Evolutionary conservation across 2,113 vertebrate species (phyloP).

Genomic region (Tapirus terrestris): DNA sequence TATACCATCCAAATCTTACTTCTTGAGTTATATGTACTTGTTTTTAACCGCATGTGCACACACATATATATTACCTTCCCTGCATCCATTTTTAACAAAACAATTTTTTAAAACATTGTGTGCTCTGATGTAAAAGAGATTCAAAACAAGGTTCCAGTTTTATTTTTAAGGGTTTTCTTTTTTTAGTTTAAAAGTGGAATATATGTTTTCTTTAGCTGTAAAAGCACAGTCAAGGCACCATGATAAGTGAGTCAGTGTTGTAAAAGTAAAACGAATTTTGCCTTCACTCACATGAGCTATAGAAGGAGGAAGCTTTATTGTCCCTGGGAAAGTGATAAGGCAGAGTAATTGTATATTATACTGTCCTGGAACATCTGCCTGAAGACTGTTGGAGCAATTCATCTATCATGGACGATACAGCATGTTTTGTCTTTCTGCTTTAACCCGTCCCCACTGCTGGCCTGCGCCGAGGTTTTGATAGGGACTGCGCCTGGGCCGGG

Average conservation of each 20-base stretch:
- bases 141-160: constrained; percentile 68
- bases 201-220: constrained; percentile 90
- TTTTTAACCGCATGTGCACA: constrained; percentile 36
- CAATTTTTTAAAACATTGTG: constrained; percentile 8
- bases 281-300: constrained; percentile 98
- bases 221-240: constrained; percentile 90
- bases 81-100: constrained; percentile 54
- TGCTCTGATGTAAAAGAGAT: constrained; percentile 61
- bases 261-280: constrained; percentile 99
- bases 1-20: constrained; percentile 8
- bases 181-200: constrained; percentile 86
- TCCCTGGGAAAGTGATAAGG: constrained; percentile 99
- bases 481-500: constrained; percentile 93
- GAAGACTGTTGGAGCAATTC: constrained; percentile 96
- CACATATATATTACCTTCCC: background rate
- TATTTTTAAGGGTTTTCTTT: constrained; percentile 55
- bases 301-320: constrained; percentile 97
- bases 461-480: constrained; percentile 92
- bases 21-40: background rate
- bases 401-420: constrained; percentile 93
- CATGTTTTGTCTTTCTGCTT: constrained; percentile 91
- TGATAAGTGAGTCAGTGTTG: constrained; percentile 94
- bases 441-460: constrained; percentile 90
- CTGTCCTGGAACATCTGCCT: constrained; percentile 98
- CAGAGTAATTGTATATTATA: constrained; percentile 99